These are phyloP conservation scores for Cisticola juncidis DNA, from an alignment of 2,113 vertebrate species.

Conservation along the genomic window DNA sequence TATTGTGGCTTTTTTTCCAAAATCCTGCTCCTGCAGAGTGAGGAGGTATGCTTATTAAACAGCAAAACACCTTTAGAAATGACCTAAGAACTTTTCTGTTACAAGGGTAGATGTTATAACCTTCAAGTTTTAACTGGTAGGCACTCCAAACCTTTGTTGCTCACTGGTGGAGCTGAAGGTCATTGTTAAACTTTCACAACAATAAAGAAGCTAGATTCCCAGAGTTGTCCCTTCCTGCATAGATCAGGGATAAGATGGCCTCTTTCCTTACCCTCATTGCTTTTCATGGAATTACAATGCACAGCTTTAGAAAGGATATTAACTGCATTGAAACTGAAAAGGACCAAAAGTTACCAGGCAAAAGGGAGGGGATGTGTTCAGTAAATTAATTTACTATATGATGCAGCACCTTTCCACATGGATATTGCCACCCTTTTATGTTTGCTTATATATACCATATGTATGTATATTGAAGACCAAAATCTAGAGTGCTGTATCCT, in stretches of 20 bases:
- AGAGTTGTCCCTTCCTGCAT: neutral
- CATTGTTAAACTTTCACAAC: neutral
- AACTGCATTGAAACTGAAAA: neutral
- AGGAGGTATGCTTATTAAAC: slow-evolving; percentile 34
- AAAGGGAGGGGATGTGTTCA: neutral
- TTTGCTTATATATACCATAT: neutral
- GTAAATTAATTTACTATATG: neutral
- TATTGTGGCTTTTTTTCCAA: neutral
- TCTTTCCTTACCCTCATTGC: neutral
- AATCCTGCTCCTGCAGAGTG: neutral
- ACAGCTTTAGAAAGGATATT: neutral
- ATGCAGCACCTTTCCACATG: neutral
- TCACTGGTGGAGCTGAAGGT: neutral
- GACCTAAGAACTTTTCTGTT: neutral
- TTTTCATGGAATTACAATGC: neutral
- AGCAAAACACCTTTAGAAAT: slow-evolving; percentile 14
- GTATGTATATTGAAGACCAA: neutral
- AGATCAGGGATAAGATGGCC: neutral
- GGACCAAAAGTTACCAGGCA: neutral
- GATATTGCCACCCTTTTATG: neutral
- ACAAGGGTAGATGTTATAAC: neutral
- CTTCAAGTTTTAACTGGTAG: neutral
- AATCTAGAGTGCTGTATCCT: neutral
- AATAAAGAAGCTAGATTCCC: neutral
- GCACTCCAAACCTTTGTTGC: neutral